Base-by-base conservation (phyloP, 1,140 invertebrate species). In the Drosophila bipectinata region DNA sequence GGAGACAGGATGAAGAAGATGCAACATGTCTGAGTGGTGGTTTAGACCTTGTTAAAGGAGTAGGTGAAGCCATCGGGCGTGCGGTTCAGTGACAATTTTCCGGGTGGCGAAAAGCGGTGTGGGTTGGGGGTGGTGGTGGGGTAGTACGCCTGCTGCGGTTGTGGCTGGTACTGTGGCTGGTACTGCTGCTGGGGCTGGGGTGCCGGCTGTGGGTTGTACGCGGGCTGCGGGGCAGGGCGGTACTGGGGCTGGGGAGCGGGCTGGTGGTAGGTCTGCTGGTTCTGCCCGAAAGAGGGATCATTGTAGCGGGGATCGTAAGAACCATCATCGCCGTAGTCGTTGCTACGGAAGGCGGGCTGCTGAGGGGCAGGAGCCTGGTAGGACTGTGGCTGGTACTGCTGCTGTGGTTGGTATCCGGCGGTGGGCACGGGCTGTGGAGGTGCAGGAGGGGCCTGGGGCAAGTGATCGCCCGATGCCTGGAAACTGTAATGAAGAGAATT, bases 61-160 rank as follows among this genome's bases (percentile, higher is more conserved):
- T 96, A 97, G 72, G 95, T 95, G 92, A 95, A 97, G 66, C 96
- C 96, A 87, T 97, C 96, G 15, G 96, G 96, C 44, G 95, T 96
- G 91, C 96, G 93, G 93, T 96, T 97, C 71, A 97, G 93, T 77
- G 94, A 95, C 57, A 97, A 94, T 90, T 97, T 97, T 60, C 96
- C 96, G 2, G 96, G 96, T 18, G 96, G 96, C 89, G 95, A 96
- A 92, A 96, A 96, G 75, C 95, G 93, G 66, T 94, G 93, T 1
- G 96, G 94, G 10, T 94, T 92, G 45, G 94, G 94, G 14, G 96
- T 96, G 24, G 95, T 95, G 5, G 93, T 92, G 41, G 93, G 79
- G 63, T 93, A 92, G 24, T 93, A 92, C 18, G 92, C 84, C 8
- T 78, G 75, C 63, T 83, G 76, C 21, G 58, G 83, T 5, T 88